These are phyloP conservation scores for Carlito syrichta DNA, from an alignment of 2,113 vertebrate species.

Conservation along the genomic window DNA sequence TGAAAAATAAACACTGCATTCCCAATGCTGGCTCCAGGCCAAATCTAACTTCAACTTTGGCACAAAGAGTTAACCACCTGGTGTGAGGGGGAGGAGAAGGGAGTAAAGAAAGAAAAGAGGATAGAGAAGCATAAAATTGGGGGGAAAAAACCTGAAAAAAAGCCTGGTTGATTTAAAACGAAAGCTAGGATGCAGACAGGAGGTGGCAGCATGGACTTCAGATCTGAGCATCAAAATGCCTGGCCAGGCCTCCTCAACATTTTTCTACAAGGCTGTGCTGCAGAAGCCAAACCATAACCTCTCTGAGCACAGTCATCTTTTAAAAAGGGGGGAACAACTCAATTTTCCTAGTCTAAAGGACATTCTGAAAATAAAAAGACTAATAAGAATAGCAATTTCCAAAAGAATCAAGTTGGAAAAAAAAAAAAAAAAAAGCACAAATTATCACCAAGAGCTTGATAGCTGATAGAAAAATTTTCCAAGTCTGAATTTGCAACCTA, in stretches of 20 bases:
- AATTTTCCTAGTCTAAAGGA: background rate
- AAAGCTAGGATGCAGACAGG: slow-evolving; percentile 61
- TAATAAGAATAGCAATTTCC: background rate
- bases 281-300: background rate
- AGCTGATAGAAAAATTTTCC: slow-evolving; percentile 9
- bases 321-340: background rate
- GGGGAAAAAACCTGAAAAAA: slow-evolving; percentile 15
- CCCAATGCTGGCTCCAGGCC: slow-evolving; percentile 48
- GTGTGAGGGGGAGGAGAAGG: background rate
- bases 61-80: slow-evolving; percentile 61
- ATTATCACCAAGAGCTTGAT: background rate
- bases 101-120: background rate
- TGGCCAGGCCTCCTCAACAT: background rate
- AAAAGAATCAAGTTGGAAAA: slow-evolving; percentile 26
- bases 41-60: slow-evolving; percentile 62
- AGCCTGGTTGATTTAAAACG: slow-evolving; percentile 42
- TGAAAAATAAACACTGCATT: slow-evolving; percentile 43
- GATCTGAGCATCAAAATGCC: slow-evolving; percentile 45
- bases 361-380: background rate
- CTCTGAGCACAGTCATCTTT: background rate
- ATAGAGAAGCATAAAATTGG: slow-evolving; percentile 41
- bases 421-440: slow-evolving; percentile 50
- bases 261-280: background rate
- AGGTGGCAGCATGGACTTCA: slow-evolving; percentile 72
- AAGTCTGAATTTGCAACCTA: slow-evolving; percentile 35